Conservation (phyloP, 2,797 vertebrate genomes). For the Melanotaenia parkinsoni region DNA sequence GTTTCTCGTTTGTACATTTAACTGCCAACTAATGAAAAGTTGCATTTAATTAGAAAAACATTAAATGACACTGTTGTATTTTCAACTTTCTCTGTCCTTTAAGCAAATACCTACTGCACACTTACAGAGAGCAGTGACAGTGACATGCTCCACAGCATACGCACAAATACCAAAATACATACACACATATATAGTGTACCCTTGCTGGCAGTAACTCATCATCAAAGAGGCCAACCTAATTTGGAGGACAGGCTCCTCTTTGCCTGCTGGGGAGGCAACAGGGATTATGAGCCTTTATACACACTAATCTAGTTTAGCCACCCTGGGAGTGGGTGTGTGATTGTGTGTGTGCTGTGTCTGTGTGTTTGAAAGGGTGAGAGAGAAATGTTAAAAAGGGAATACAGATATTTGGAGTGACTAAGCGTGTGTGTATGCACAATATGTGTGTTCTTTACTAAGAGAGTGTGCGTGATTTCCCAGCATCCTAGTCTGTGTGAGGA, state of each 20-base stretch:
- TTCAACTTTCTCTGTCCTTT: conserved; percentile 30
- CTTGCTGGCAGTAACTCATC: conserved; percentile 77
- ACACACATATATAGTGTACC: conserved; percentile 56
- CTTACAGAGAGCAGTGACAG: conserved; percentile 44
- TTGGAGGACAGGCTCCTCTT: conserved; percentile 79
- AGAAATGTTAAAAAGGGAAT: conserved; percentile 24
- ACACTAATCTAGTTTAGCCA: conserved; percentile 84
- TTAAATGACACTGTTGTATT: background rate
- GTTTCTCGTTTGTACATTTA: conserved; percentile 16
- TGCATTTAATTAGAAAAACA: conserved; percentile 29
- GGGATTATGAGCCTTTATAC: conserved; percentile 85
- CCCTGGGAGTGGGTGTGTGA: conserved; percentile 61
- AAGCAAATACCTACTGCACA: conserved; percentile 26
- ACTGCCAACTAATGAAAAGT: conserved; percentile 8
- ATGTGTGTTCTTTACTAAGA: conserved; percentile 22
- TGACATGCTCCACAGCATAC: conserved; percentile 35
- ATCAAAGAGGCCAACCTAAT: conserved; percentile 79
- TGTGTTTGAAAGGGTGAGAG: conserved; percentile 7
- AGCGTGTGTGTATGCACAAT: conserved; percentile 23
- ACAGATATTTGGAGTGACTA: conserved; percentile 42
- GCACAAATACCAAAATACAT: conserved; percentile 46
- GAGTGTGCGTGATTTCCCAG: conserved; percentile 18
- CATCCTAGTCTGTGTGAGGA: conserved; percentile 56
- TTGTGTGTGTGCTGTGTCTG: background rate
- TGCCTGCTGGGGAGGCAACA: conserved; percentile 79